Base-by-base conservation (phyloP, 2,888 invertebrate species). In the Unio delphinus region DNA sequence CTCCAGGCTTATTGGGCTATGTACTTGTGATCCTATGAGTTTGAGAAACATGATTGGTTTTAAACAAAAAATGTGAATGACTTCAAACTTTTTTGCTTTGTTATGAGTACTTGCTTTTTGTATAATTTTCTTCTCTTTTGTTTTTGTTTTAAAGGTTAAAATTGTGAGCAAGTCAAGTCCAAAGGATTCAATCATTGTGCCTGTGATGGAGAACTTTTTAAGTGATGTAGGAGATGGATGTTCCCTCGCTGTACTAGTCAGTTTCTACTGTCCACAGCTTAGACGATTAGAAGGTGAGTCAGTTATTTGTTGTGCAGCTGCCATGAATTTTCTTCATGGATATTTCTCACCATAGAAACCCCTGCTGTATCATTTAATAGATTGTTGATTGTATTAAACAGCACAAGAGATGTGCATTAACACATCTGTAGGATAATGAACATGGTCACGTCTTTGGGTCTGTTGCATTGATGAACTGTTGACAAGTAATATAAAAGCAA, bases 141-240 rank as follows among this genome's bases (percentile, higher is more conserved):
- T 60, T 28, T 59, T 55, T 61, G 66, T 60, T 61, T 64, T 66
- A n/a, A 65, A 83, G 84, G 84, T 83, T 20, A 72, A 82, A 7
- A 82, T 81, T 34, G 74, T 79, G 8, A 80, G 79, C 68, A 80
- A 70, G 70, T 70, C 73, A 18, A 68, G 66, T 3, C 77, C 75
- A 6, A 59, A 71, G 26, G 76, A 78, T 4, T 73, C 76, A 15
- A 68, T 79, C 20, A 71, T 64, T 7, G 82, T 89, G 26, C 95
- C 95, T 34, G 92, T 86, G 63, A 87, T 91, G 80, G 94, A 94
- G 86, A 95, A 94, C 89, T 92, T 97, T 85, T 69, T 85, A 60
- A 94, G 94, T 87, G 96, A 97, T 89, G 92, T 97, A 74, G 95
- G 95, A 91, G 97, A 97, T 91, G 97, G 98, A 78, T 95, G 96